Evolutionary conservation across 2,797 vertebrate genomes (phyloP), one percentile per base, ranked within the genome.

Genomic region (Anguilla obscura): DNA sequence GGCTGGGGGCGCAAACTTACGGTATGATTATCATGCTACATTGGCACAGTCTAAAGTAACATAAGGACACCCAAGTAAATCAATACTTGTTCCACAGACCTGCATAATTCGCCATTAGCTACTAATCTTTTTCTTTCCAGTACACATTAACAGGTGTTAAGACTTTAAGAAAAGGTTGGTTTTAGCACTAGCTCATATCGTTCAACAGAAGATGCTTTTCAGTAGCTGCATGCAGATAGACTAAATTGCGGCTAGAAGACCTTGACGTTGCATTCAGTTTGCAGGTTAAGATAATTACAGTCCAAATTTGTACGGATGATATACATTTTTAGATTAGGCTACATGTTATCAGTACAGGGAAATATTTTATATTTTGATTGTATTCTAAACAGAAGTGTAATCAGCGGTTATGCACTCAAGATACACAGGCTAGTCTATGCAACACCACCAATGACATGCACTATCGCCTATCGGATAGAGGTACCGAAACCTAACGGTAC

Each of bases 381-480:
- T 80, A 80, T 80, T 21, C 36, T 27, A 3, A 27, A 82, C 3
- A 14, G 24, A 3, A 76, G 9, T 45, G 8, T 16, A n/a, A n/a
- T 82, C n/a, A 21, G 8, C 79, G 40, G 24, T 21, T 50, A 82
- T 50, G 6, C 40, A 82, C 40, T 50, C 21, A 82, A 82, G 21
- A 82, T 48, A 50, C 40, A 82, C 18, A 82, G 24, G 63, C n/a
- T 69, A 9, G 36, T 12, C 27, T 74, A 74, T 14, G 27, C 74
- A 45, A 36, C 36, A 45, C 33, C 74, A 79, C 74, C 74, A 82
- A 36, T 82, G 9, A 82, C 79, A 82, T 82, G 45, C 79, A 80
- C 36, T 24, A 16, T 48, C 45, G 24, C 45, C 36, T 24, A 16
- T 48, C 45, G 24, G 79, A 82, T 45, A 82, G 79, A 79, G 18